Evolutionary conservation across 1,140 invertebrate species (phyloP).

Genomic region (Sinonovacula constricta): DNA sequence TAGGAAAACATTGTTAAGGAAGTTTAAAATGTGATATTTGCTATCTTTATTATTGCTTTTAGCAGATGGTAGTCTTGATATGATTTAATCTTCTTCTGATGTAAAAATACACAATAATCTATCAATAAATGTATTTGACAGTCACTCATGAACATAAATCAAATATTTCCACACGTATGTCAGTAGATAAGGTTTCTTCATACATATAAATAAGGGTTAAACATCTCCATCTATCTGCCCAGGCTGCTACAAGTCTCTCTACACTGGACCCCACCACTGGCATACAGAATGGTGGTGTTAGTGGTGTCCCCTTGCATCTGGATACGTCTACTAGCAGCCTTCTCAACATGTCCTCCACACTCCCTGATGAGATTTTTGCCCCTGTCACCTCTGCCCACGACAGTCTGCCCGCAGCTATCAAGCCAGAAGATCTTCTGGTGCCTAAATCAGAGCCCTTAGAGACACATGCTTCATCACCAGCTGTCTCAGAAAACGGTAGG

Average conservation of each 20-base stretch:
- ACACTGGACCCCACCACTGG: conserved; percentile 42
- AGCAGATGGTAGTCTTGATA: too few relatives aligned
- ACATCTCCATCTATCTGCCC: too few relatives aligned
- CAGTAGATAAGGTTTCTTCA: too few relatives aligned
- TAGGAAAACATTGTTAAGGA: too few relatives aligned
- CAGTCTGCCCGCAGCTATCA: conserved; percentile 6
- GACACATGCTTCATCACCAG: neutral
- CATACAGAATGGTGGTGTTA: conserved; percentile 32
- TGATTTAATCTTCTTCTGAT: too few relatives aligned
- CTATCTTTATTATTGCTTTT: too few relatives aligned
- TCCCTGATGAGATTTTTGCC: conserved; percentile 47
- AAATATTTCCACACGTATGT: too few relatives aligned
- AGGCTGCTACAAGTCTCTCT: neutral
- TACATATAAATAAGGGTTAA: too few relatives aligned
- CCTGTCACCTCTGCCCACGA: conserved; percentile 20
- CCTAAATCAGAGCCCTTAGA: conserved; percentile 39
- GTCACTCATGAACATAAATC: too few relatives aligned
- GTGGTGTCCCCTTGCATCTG: conserved; percentile 37
- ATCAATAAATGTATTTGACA: too few relatives aligned
- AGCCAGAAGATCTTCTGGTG: conserved; percentile 35
- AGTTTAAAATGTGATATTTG: too few relatives aligned
- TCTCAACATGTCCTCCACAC: conserved; percentile 10
- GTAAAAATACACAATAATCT: too few relatives aligned
- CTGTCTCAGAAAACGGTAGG: neutral
- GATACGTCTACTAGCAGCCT: conserved; percentile 35